Conservation (phyloP, 2,797 vertebrate genomes). For the Steatocranus sp. region DNA sequence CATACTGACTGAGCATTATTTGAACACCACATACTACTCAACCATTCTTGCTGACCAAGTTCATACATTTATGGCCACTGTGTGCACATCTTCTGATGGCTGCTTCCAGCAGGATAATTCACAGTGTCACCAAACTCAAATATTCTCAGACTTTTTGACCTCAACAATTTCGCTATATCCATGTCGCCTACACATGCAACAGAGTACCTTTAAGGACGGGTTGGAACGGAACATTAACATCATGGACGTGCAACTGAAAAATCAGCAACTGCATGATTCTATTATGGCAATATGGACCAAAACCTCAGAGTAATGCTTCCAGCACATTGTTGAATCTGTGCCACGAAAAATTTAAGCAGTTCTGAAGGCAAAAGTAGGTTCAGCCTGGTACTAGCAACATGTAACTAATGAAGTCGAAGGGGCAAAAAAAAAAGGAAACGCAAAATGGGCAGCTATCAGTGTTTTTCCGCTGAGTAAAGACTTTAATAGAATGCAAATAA, state of each 20-base stretch:
- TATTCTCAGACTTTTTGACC: neutral
- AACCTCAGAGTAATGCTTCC: neutral
- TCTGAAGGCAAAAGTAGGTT: neutral
- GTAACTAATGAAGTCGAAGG: neutral
- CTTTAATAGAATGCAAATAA: neutral
- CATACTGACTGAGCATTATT: neutral
- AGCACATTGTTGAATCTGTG: neutral
- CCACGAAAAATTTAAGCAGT: neutral
- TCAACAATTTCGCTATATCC: neutral
- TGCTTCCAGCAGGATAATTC: neutral
- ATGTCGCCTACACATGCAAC: neutral
- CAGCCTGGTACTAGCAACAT: neutral
- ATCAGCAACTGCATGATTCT: neutral
- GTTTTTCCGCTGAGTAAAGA: neutral
- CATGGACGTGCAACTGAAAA: neutral
- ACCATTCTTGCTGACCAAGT: neutral
- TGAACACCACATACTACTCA: neutral
- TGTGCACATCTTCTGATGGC: neutral
- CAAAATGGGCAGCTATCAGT: neutral
- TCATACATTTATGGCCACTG: neutral
- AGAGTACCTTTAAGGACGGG: neutral
- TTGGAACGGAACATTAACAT: neutral
- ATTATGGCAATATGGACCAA: neutral
- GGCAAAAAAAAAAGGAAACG: neutral
- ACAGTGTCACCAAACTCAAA: neutral